phyloP scores from a whole-genome alignment of 2,113 vertebrate genomes.

The Pomatostomus ruficeps region DNA sequence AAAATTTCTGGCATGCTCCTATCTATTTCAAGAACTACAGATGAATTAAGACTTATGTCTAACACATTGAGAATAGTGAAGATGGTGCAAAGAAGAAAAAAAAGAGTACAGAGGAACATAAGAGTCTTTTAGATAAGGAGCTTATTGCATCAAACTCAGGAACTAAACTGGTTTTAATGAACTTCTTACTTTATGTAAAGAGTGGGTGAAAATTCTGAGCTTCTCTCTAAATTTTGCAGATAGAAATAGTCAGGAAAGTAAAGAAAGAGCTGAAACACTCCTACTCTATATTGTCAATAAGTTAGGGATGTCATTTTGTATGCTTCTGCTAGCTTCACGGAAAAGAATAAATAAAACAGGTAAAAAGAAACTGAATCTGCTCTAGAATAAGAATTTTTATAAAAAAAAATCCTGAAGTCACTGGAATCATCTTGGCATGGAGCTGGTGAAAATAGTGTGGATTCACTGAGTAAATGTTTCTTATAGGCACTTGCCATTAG shows the following conservation, averaged over 20 bases:
- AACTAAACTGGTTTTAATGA: background rate
- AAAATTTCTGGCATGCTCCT: background rate
- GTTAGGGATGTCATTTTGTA: background rate
- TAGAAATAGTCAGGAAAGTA: background rate
- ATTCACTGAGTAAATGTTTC: background rate
- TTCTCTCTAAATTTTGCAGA: background rate
- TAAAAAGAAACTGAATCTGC: background rate
- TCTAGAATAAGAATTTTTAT: background rate
- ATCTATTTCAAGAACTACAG: background rate
- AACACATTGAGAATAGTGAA: background rate
- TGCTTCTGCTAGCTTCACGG: background rate
- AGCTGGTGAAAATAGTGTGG: background rate
- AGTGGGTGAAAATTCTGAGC: background rate
- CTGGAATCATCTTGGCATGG: background rate
- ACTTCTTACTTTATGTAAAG: background rate
- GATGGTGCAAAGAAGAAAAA: background rate
- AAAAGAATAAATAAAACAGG: background rate
- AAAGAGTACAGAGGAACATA: background rate
- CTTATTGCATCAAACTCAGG: background rate
- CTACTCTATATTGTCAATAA: background rate
- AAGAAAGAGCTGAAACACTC: background rate
- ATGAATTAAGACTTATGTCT: background rate
- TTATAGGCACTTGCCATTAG: background rate
- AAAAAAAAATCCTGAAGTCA: background rate
- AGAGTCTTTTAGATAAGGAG: background rate